phyloP scores from a whole-genome alignment of 2,113 vertebrate species.

The Condylura cristata region DNA sequence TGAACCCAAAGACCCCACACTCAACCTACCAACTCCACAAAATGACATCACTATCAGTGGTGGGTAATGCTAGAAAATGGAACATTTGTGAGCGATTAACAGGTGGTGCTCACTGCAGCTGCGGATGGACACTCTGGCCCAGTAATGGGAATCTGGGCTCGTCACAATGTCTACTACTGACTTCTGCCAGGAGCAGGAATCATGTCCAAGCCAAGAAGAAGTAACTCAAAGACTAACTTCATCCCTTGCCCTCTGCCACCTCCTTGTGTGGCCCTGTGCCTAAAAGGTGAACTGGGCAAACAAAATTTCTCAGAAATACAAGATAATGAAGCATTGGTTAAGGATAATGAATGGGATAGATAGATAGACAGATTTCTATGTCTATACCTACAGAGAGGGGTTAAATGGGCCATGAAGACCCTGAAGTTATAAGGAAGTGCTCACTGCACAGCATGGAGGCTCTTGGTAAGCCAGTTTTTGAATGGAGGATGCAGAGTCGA shows the following conservation, averaged over 20 bases:
- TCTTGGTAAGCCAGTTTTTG: neutral
- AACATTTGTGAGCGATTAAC: neutral
- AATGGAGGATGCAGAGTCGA: neutral
- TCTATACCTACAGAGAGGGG: too few relatives aligned
- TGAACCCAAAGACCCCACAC: too few relatives aligned
- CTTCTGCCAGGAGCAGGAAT: neutral
- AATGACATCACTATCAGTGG: too few relatives aligned
- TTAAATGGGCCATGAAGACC: neutral
- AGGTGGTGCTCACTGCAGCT: neutral
- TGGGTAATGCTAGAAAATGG: neutral
- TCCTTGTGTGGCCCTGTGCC: neutral
- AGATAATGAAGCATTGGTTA: neutral
- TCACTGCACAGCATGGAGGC: too few relatives aligned
- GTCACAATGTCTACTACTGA: neutral
- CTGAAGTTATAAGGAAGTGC: neutral
- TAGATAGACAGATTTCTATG: neutral
- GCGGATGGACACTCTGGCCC: neutral
- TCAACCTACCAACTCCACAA: too few relatives aligned
- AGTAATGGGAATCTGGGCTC: neutral
- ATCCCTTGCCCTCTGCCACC: neutral
- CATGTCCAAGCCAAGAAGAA: neutral
- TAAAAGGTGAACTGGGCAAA: neutral
- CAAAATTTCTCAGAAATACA: neutral
- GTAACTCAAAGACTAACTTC: neutral
- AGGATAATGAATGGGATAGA: neutral